A percentile compares a stretch with the other conserved stretches of the same genome.
Evolutionary conservation across 2,113 vertebrate genomes (phyloP).

Genomic region (Neolamprologus devosi): DNA sequence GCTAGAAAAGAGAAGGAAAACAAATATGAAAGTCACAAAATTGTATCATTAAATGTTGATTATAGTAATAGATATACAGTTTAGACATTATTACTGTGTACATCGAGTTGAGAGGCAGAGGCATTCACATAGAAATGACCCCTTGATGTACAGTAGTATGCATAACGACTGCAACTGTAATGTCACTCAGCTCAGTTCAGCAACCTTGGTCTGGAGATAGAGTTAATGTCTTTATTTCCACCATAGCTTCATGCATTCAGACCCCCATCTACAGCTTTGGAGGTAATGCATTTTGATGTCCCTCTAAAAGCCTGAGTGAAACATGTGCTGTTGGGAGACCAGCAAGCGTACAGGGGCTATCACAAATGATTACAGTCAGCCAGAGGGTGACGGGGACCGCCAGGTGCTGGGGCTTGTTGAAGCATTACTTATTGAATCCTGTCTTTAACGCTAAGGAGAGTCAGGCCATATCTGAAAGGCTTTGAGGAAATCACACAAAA

Average conservation of each 20-base stretch:
- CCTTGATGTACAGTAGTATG: neutral
- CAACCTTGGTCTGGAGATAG: neutral
- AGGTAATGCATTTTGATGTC: conserved; percentile 59
- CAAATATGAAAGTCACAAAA: neutral
- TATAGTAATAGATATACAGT: neutral
- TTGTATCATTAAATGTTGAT: neutral
- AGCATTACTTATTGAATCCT: conserved; percentile 59
- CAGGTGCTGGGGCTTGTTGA: conserved; percentile 47
- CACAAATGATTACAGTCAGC: conserved; percentile 65
- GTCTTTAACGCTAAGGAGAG: conserved; percentile 43
- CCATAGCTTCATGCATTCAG: conserved; percentile 3
- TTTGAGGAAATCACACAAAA: conserved; percentile 57
- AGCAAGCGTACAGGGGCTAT: conserved; percentile 47
- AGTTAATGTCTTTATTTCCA: conserved; percentile 54
- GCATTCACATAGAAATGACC: neutral
- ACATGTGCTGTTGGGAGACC: conserved; percentile 43
- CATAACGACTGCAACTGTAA: neutral
- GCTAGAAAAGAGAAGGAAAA: neutral
- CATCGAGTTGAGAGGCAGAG: neutral
- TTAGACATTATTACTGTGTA: neutral
- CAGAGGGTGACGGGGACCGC: conserved; percentile 44
- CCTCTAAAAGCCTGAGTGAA: conserved; percentile 54
- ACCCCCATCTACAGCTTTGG: conserved; percentile 8
- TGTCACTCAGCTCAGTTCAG: neutral
- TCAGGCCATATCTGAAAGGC: conserved; percentile 43